phyloP scores from a whole-genome alignment of 2,888 invertebrate genomes.

The Cryptocephalus primarius region DNA sequence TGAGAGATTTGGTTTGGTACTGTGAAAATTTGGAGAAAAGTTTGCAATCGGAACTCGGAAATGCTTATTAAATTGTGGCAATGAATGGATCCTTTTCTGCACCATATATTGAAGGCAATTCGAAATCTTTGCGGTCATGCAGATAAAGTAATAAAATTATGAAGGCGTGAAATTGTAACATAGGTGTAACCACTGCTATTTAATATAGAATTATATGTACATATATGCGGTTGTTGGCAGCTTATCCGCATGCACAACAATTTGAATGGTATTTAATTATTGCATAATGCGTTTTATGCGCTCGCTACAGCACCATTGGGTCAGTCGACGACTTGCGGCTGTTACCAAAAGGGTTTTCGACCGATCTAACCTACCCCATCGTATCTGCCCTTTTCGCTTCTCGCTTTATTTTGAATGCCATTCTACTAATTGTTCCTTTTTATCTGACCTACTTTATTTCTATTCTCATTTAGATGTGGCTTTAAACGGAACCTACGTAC shows the following conservation, averaged over 20 bases:
- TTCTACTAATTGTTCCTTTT: too few relatives aligned
- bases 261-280: constrained; percentile 39
- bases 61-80: constrained; percentile 12
- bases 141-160: constrained; percentile 32
- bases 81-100: constrained; percentile 12
- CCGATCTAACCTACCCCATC: too few relatives aligned
- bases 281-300: background rate
- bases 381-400: too few relatives aligned
- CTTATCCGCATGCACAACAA: constrained; percentile 33
- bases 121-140: constrained; percentile 22
- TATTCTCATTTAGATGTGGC: too few relatives aligned
- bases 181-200: constrained; percentile 33
- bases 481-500: too few relatives aligned
- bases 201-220: constrained; percentile 29
- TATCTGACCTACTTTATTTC: too few relatives aligned
- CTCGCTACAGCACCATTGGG: background rate
- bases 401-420: too few relatives aligned
- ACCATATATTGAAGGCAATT: constrained; percentile 17
- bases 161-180: constrained; percentile 35
- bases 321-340: background rate
- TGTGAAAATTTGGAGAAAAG: too few relatives aligned
- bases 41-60: background rate
- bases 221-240: constrained; percentile 21
- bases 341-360: background rate
- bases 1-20: too few relatives aligned